Conservation (phyloP, 2,113 vertebrate genomes). For the Eretmochelys imbricata region DNA sequence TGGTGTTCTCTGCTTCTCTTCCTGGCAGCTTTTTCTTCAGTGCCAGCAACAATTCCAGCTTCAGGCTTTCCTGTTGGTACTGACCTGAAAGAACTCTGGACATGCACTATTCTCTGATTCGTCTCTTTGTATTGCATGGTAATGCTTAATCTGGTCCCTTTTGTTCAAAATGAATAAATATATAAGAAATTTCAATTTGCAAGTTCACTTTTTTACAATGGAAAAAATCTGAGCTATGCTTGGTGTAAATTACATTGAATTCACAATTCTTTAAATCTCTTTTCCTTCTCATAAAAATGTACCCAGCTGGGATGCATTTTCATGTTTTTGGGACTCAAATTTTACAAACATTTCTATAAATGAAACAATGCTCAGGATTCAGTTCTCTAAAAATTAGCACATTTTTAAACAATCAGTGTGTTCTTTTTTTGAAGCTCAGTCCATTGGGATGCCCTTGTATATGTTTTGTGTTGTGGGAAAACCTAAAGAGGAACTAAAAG, state of each 20-base stretch:
- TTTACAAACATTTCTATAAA: conserved; percentile 33
- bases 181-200: conserved; percentile 6
- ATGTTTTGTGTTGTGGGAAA: background rate
- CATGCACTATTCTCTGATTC: conserved; percentile 29
- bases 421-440: background rate
- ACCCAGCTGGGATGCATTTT: conserved; percentile 52
- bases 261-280: conserved; percentile 33
- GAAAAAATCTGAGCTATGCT: conserved; percentile 18
- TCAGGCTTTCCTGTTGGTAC: conserved; percentile 10
- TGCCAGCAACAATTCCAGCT: conserved; percentile 41
- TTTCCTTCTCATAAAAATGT: background rate
- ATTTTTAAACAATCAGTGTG: background rate
- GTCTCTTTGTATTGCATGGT: background rate
- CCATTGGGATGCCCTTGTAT: background rate
- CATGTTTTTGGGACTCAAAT: background rate
- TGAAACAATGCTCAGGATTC: background rate
- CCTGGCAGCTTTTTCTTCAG: conserved; percentile 4
- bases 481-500: background rate
- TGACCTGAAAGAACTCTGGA: conserved; percentile 10
- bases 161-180: background rate
- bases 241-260: conserved; percentile 30
- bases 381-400: background rate
- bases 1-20: conserved; percentile 18
- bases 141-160: conserved; percentile 18
- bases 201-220: background rate